Percentiles rank a stretch among this genome's conserved stretches.
Conservation (phyloP, 1,140 invertebrate species). For the Camponotus vicinus region DNA sequence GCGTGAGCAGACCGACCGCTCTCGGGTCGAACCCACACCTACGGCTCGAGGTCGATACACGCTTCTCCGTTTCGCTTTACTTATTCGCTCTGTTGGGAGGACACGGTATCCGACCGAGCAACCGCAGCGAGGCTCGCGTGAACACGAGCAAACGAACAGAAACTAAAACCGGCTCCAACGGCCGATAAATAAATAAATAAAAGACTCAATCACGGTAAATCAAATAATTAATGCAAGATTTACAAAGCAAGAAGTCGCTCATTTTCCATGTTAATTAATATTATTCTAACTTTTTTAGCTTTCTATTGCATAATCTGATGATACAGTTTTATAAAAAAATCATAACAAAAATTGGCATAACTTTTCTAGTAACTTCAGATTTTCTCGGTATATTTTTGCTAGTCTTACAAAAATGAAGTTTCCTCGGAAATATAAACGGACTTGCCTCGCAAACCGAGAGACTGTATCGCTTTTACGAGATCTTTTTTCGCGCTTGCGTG, state of each 20-base stretch:
- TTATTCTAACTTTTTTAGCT: not conserved
- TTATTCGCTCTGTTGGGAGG: conserved; percentile 69
- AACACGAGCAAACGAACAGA: conserved; percentile 26
- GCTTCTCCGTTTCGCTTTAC: conserved; percentile 75
- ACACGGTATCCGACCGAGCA: conserved; percentile 71
- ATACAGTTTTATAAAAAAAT: not conserved
- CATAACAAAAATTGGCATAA: not conserved
- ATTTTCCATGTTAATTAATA: not conserved
- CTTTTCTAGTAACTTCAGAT: not conserved
- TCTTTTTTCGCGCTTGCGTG: not conserved
- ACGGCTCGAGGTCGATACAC: conserved; percentile 81
- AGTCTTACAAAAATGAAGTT: not conserved
- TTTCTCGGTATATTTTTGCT: not conserved
- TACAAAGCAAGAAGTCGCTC: not conserved
- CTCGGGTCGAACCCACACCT: conserved; percentile 65
- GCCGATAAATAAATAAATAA: not conserved
- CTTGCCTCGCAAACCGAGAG: not conserved
- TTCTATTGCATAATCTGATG: not conserved
- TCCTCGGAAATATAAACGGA: not conserved
- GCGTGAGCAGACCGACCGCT: conserved; percentile 67
- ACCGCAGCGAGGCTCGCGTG: conserved; percentile 59
- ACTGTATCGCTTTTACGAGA: not conserved
- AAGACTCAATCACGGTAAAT: not conserved
- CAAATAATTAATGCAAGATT: not conserved
- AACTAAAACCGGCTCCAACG: not conserved